Conservation (phyloP, 1,140 invertebrate species). For the Achatina immaculata region DNA sequence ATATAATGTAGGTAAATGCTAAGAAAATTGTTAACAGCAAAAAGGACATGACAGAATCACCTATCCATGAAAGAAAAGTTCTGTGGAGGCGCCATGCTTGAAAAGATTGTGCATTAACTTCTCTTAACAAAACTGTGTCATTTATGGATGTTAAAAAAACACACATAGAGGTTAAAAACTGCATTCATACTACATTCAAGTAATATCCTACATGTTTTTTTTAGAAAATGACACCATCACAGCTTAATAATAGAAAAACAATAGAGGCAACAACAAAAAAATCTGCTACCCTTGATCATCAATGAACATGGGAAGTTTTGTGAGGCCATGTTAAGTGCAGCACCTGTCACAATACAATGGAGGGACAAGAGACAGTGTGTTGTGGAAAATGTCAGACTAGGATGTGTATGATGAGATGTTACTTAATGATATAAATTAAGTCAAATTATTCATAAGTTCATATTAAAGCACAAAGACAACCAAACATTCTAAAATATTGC, state of each 20-base stretch:
- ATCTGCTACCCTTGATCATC: neutral
- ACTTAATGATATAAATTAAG: neutral
- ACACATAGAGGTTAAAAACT: too few relatives aligned
- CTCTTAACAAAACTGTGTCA: neutral
- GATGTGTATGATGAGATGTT: neutral
- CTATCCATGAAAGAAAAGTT: neutral
- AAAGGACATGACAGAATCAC: neutral
- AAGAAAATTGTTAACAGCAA: too few relatives aligned
- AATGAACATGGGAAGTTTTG: neutral
- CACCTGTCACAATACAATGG: slow-evolving; percentile 10
- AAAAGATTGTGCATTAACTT: neutral
- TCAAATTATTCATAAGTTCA: neutral
- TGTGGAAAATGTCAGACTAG: neutral
- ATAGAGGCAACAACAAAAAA: neutral
- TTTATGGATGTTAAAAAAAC: too few relatives aligned
- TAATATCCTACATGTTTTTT: neutral
- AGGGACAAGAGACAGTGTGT: neutral
- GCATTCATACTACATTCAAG: neutral
- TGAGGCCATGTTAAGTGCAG: neutral
- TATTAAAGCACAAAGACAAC: neutral
- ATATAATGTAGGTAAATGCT: too few relatives aligned
- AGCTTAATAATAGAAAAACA: neutral
- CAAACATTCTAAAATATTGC: too few relatives aligned
- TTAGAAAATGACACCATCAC: too few relatives aligned
- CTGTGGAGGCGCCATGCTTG: neutral